Conservation (phyloP, 2,797 vertebrate species). For the Cuculus canorus region DNA sequence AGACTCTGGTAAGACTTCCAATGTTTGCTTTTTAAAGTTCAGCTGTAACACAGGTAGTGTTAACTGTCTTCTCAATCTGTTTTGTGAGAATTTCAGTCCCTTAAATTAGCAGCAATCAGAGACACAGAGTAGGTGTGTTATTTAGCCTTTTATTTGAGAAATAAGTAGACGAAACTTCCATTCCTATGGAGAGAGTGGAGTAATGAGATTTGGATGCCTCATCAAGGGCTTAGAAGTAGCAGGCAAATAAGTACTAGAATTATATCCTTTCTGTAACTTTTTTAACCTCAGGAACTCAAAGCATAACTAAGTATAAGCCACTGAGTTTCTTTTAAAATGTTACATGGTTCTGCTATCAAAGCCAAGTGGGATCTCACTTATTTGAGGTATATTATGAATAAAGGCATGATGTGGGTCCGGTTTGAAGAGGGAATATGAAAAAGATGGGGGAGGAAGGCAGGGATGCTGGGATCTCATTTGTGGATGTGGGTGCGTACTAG, state of each 20-base stretch:
- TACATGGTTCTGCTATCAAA: not conserved
- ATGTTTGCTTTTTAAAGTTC: constrained; percentile 9
- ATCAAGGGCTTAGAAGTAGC: not conserved
- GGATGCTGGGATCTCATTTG: not conserved
- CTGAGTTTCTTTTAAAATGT: not conserved
- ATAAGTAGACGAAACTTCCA: not conserved
- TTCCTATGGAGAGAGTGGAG: not conserved
- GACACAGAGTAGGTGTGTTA: not conserved
- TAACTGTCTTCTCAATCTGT: not conserved
- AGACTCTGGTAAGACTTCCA: constrained; percentile 54
- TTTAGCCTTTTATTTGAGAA: not conserved
- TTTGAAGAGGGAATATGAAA: not conserved
- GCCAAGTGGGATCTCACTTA: not conserved
- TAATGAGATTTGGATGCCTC: not conserved
- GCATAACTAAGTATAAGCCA: not conserved
- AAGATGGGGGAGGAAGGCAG: not conserved
- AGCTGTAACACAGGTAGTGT: not conserved
- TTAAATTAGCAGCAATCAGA: not conserved
- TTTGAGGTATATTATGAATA: not conserved
- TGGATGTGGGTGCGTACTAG: not conserved
- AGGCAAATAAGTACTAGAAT: not conserved
- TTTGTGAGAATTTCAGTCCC: not conserved
- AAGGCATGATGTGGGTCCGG: not conserved
- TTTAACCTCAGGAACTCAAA: constrained; percentile 43
- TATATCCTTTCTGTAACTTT: not conserved